Base-by-base conservation (phyloP, 2,113 vertebrate species). In the Lutjanus erythropterus region DNA sequence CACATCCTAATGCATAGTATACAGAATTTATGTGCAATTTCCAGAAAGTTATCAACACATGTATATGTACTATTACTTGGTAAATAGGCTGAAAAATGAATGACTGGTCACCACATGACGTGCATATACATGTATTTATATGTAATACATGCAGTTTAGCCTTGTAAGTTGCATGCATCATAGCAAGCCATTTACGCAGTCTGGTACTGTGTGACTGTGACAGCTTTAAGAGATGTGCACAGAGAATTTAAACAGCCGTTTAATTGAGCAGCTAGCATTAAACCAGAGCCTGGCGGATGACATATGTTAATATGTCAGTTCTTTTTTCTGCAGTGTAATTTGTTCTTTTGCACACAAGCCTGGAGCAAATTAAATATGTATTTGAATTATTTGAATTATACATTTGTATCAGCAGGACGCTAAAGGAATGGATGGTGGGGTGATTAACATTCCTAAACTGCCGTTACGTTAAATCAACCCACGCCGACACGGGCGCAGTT, bases 261-360 rank as follows among this genome's bases (percentile, higher is more conserved):
- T 95, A 96, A 96, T 93, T 91, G 90, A 95, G 93, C 94, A 93
- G 93, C 81, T 31, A 75, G 50, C 91, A 93, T 91, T 87, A 92
- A 95, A 93, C 91, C 81, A 86, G 85, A 91, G 93, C 90, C 93
- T 94, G 86, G 80, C 90, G 93, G 94, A 93, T 96, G 95, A 95
- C 94, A 95, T 95, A 96, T 96, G 95, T 94, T 96, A 96, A 96
- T 96, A 91, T 76, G 93, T 96, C 72, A 39, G 75, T 68, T 95
- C 88, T 92, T 96, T 96, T n/a, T 95, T 94, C 94, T 95, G 93
- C 93, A 89, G 89, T 93, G 93, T 94, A 94, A 96, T 96, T 83
- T 95, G 94, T 94, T 94, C 94, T 95, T 94, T 80, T 67, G 80
- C 95, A 93, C 95, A 94, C 92, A 94, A 92, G 94, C 94, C 95